Evolutionary conservation across 2,113 vertebrate genomes (phyloP).

Genomic region (Xiphorhynchus elegans): DNA sequence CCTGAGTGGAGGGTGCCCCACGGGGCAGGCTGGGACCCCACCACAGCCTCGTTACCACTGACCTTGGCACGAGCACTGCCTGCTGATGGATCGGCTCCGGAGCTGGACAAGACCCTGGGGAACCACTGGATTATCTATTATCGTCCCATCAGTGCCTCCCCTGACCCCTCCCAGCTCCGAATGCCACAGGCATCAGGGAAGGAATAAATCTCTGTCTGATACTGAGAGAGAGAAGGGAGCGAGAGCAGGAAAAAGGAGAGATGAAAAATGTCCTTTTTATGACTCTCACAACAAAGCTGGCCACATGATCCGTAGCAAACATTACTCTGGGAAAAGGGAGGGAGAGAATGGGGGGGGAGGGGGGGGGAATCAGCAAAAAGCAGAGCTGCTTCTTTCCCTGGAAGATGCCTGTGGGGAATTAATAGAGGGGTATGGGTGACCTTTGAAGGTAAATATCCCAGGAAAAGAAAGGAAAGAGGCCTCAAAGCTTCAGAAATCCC

Average conservation of each 20-base stretch:
- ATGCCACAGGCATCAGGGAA: slow-evolving; percentile 80
- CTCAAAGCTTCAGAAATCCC: background rate
- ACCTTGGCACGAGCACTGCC: slow-evolving; percentile 88
- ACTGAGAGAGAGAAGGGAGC: slow-evolving; percentile 57
- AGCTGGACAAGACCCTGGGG: slow-evolving; percentile 89
- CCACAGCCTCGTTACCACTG: slow-evolving; percentile 94
- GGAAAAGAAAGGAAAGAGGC: background rate
- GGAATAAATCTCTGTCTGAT: slow-evolving; percentile 97
- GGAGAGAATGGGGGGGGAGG: background rate
- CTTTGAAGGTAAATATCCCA: slow-evolving; percentile 57
- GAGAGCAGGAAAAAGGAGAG: slow-evolving; percentile 64
- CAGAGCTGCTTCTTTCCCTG: background rate
- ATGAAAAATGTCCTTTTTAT: slow-evolving; percentile 75
- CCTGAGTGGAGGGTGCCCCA: slow-evolving; percentile 48
- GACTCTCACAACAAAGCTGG: slow-evolving; percentile 66
- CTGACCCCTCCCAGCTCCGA: slow-evolving; percentile 78
- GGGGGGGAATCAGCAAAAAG: slow-evolving; percentile 37
- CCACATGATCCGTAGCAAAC: slow-evolving; percentile 19
- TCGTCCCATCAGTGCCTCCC: slow-evolving; percentile 84
- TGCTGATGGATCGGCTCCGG: slow-evolving; percentile 94
- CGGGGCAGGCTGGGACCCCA: slow-evolving; percentile 76
- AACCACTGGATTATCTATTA: slow-evolving; percentile 91
- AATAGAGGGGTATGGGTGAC: slow-evolving; percentile 9
- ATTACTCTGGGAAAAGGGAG: slow-evolving; percentile 2
- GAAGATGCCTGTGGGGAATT: background rate